These are phyloP conservation scores for Heteropelma amictum DNA, from an alignment of 2,888 invertebrate species.

Conservation along the genomic window DNA sequence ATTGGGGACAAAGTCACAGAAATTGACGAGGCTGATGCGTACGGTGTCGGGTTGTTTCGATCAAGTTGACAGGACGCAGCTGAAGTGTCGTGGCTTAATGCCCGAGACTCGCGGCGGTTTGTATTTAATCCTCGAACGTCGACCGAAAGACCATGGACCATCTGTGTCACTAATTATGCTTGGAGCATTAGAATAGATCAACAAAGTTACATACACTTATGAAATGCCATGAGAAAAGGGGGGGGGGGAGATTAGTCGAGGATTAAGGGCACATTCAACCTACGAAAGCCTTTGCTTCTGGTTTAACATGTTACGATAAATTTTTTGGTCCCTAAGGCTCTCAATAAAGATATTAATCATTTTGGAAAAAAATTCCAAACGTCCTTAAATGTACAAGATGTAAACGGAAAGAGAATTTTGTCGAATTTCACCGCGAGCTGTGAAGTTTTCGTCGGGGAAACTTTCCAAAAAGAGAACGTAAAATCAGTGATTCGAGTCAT, in stretches of 20 bases:
- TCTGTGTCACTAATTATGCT: constrained; percentile 53
- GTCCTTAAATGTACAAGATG: too few relatives aligned
- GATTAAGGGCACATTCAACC: neutral
- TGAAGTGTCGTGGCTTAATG: constrained; percentile 36
- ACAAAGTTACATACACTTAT: constrained; percentile 37
- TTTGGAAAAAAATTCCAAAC: too few relatives aligned
- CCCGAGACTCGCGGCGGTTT: constrained; percentile 1
- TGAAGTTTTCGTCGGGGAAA: too few relatives aligned
- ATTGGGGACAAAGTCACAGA: neutral
- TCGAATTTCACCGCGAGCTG: too few relatives aligned
- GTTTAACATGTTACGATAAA: neutral
- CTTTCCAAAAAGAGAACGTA: too few relatives aligned
- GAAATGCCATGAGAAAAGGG: neutral
- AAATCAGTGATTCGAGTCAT: too few relatives aligned
- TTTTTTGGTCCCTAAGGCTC: neutral
- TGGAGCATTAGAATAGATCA: constrained; percentile 24
- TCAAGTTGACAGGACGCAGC: constrained; percentile 50
- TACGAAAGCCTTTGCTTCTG: neutral
- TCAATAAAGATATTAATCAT: too few relatives aligned
- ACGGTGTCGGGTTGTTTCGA: constrained; percentile 29
- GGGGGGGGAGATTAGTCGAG: constrained; percentile 7
- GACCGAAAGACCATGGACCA: constrained; percentile 26
- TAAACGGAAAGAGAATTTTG: too few relatives aligned
- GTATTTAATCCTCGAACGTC: constrained; percentile 22
- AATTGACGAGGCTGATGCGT: constrained; percentile 23